phyloP scores from a whole-genome alignment of 1,140 invertebrate species.

The Heliothis virescens region DNA sequence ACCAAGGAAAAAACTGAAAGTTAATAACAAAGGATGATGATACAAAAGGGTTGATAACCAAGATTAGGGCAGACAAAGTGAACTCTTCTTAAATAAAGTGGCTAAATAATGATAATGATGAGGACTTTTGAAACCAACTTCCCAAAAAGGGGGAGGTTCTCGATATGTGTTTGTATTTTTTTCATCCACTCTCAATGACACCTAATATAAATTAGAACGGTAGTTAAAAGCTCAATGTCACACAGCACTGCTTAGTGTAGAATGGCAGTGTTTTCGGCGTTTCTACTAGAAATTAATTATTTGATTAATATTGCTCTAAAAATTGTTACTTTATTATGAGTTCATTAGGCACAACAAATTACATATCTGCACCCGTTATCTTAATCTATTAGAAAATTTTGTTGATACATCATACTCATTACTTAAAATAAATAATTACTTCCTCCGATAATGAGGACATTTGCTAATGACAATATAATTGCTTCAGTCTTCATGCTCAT shows the following conservation, averaged over 20 bases:
- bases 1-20: too few species aligned
- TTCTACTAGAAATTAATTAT: slow-evolving; percentile 9
- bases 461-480: slow-evolving; percentile 24
- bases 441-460: slow-evolving; percentile 20
- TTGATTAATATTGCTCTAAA: not conserved
- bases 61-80: too few species aligned
- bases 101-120: too few species aligned
- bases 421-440: not conserved
- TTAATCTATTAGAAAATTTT: not conserved
- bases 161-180: not conserved
- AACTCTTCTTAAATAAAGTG: too few species aligned
- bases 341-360: slow-evolving; percentile 8
- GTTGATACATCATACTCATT: not conserved
- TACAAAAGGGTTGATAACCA: too few species aligned
- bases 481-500: not conserved
- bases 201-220: slow-evolving; percentile 27
- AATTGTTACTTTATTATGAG: not conserved
- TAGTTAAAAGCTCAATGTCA: slow-evolving; percentile 60
- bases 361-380: not conserved
- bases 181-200: slow-evolving; percentile 13
- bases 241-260: slow-evolving; percentile 19
- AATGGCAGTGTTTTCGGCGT: not conserved
- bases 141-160: too few species aligned
- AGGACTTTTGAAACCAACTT: too few species aligned
- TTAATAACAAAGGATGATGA: too few species aligned